Base-by-base conservation (phyloP, 2,888 invertebrate species). In the Mesorhabditis sp. region DNA sequence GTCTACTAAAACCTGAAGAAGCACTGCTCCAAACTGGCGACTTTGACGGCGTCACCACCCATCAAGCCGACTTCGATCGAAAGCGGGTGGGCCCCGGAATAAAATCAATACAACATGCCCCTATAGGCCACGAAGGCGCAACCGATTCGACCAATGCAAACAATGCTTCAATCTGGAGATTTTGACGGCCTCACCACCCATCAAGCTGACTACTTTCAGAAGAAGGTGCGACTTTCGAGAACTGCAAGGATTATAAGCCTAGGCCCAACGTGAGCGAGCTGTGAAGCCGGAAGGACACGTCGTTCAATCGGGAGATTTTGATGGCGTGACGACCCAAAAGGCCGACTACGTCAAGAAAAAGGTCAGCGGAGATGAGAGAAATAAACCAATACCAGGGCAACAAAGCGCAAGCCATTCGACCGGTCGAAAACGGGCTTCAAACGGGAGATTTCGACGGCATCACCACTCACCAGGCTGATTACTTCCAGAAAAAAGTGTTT, bases 251-350 rank as follows among this genome's bases (percentile, higher is more conserved):
- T 28, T 28, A 28, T 28, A 28, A 28, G 28, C 28, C 4, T n/a
- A 77, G 75, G 72, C 67, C 5, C 62, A 65, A 10, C 72, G 76
- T 5, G 72, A 70, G 61, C n/a, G 43, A 4, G 68, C 72, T 4
- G 41, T 67, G 4, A 70, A 72, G 3, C 75, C 76, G 10, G 68
- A 68, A 10, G 70, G 69, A 15, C 71, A 69, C 62, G 64, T 68
- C 3, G 45, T 76, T 0, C 72, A 73, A 61, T 67, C 68, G n/a
- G 78, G 78, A 28, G 72, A 76, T n/a, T 79, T 79, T 58, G 72
- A 76, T 43, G 77, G 75, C 4, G 62, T 67, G 4, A 76, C 77
- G 0, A 79, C 78, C 0, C 72, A 77, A 7, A 74, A 76, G 67
- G 69, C 74, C 0, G 78, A 79, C 69, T 78, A 66, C 64, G 71